phyloP scores from a whole-genome alignment of 2,797 vertebrate genomes.

The Trichosurus vulpecula region DNA sequence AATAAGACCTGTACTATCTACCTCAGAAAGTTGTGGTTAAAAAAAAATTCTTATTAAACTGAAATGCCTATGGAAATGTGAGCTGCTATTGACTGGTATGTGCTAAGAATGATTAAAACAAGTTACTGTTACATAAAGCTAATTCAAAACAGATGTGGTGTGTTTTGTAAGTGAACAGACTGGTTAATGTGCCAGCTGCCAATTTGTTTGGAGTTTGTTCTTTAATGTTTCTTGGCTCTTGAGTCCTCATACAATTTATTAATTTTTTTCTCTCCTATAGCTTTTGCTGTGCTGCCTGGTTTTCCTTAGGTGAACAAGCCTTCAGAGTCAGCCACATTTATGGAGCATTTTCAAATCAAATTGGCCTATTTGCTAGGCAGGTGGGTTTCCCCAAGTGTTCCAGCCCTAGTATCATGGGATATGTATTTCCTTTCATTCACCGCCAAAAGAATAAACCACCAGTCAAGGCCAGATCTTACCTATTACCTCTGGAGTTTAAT shows the following conservation, averaged over 20 bases:
- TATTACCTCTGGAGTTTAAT: neutral
- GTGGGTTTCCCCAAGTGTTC: constrained; percentile 43
- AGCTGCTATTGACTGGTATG: constrained; percentile 11
- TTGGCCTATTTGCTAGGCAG: constrained; percentile 42
- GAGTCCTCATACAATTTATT: constrained; percentile 47
- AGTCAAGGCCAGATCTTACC: neutral
- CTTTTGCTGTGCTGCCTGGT: neutral
- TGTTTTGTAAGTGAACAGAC: neutral
- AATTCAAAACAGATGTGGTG: constrained; percentile 48
- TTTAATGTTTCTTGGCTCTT: constrained; percentile 49
- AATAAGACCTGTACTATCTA: neutral
- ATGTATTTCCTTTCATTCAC: constrained; percentile 18
- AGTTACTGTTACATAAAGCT: constrained; percentile 22
- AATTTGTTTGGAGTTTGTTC: constrained; percentile 65
- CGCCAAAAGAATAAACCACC: constrained; percentile 21
- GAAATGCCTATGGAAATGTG: neutral
- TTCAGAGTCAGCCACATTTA: neutral
- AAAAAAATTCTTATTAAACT: neutral
- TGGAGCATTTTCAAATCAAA: constrained; percentile 43
- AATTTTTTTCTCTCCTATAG: constrained; percentile 2
- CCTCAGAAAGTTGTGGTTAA: neutral
- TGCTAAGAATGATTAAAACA: constrained; percentile 16
- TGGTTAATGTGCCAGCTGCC: constrained; percentile 46
- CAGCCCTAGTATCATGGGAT: constrained; percentile 20
- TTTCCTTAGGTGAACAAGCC: neutral